These are phyloP conservation scores for Ciconia maguari DNA, from an alignment of 2,113 vertebrate species.

Conservation along the genomic window DNA sequence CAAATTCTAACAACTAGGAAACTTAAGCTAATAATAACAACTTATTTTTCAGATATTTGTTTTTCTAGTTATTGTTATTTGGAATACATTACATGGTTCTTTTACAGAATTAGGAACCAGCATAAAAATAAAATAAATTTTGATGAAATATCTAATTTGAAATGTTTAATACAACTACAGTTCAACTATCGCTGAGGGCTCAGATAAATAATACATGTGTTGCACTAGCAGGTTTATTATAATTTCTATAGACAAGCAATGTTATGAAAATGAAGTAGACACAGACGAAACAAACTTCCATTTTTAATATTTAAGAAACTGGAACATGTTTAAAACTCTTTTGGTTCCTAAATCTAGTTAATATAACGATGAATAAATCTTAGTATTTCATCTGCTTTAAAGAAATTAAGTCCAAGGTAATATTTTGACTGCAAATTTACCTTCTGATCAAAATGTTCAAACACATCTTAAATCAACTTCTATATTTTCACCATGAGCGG, in stretches of 20 bases:
- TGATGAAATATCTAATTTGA: not conserved
- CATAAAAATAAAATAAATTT: not conserved
- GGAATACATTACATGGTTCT: not conserved
- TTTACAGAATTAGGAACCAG: not conserved
- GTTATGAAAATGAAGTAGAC: not conserved
- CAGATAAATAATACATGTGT: not conserved
- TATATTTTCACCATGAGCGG: not conserved
- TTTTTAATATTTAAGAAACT: not conserved
- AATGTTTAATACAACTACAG: not conserved
- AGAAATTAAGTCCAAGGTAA: not conserved
- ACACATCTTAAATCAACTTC: not conserved
- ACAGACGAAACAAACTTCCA: not conserved
- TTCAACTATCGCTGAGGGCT: not conserved
- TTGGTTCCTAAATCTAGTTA: not conserved
- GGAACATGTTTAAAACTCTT: not conserved
- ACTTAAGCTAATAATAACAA: not conserved
- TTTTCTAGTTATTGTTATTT: not conserved
- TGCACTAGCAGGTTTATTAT: not conserved
- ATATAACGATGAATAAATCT: not conserved
- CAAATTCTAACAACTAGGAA: not conserved
- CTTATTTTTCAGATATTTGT: not conserved
- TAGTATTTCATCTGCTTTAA: not conserved
- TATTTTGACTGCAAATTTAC: not conserved
- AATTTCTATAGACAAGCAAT: not conserved
- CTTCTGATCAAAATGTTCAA: not conserved